These are phyloP conservation scores for Galaxias olidus DNA, from an alignment of 2,797 vertebrate genomes.

Conservation along the genomic window DNA sequence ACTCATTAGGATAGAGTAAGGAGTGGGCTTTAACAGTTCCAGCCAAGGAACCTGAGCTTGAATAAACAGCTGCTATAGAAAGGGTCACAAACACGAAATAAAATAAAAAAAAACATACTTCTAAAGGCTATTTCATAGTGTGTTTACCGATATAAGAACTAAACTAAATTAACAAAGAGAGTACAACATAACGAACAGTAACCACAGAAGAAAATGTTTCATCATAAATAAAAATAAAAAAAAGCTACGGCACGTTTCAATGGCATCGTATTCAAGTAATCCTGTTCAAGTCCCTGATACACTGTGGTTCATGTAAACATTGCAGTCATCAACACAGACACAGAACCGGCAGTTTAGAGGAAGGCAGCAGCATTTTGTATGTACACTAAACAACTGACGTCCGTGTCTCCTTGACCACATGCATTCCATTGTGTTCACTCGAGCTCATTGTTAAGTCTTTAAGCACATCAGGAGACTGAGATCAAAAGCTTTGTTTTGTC, in stretches of 20 bases:
- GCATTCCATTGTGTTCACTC: constrained; percentile 36
- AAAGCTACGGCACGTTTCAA: constrained; percentile 77
- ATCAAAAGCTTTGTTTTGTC: constrained; percentile 42
- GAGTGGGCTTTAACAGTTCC: constrained; percentile 23
- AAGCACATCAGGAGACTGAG: constrained; percentile 46
- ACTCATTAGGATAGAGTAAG: constrained; percentile 46
- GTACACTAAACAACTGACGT: constrained; percentile 59
- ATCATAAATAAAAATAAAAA: constrained; percentile 75
- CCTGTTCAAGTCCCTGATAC: constrained; percentile 83
- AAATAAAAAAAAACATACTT: too few relatives aligned
- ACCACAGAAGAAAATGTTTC: constrained; percentile 32
- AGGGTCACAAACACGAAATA: constrained; percentile 30
- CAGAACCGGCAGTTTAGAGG: constrained; percentile 68
- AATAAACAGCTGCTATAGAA: constrained; percentile 50
- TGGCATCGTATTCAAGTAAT: constrained; percentile 87
- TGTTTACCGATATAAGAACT: constrained; percentile 42
- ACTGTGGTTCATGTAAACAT: constrained; percentile 80
- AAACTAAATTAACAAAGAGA: constrained; percentile 53
- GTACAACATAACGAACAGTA: constrained; percentile 19
- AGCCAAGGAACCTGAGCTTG: constrained; percentile 64
- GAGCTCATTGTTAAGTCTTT: too few relatives aligned
- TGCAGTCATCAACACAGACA: constrained; percentile 69
- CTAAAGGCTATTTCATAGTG: background rate
- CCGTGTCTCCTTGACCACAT: constrained; percentile 48
- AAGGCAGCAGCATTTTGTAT: constrained; percentile 79